Conservation (phyloP, 1,140 invertebrate species). For the Gryllus bimaculatus region DNA sequence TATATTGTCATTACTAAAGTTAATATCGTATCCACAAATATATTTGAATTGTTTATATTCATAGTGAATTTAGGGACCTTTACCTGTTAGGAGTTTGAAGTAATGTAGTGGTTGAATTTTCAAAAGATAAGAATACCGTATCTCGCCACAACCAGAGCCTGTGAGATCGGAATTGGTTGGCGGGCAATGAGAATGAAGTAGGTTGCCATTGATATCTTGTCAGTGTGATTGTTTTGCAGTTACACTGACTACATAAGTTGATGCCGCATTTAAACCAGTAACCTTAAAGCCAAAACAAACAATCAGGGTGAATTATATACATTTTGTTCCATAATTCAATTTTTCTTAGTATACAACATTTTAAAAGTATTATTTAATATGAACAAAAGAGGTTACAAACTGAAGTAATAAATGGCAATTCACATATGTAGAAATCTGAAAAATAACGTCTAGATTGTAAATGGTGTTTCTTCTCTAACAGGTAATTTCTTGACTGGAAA, state of each 20-base stretch:
- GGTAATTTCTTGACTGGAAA: slow-evolving; percentile 9
- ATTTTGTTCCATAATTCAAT: too few species aligned
- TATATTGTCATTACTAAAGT: background rate
- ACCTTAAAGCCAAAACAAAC: background rate
- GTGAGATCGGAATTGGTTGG: background rate
- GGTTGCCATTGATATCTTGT: background rate
- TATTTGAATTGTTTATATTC: background rate
- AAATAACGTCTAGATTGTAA: background rate
- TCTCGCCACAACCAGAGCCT: background rate
- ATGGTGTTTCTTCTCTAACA: background rate
- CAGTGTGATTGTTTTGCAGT: background rate
- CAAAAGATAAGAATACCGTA: background rate
- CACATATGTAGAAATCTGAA: too few species aligned
- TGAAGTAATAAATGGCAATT: too few species aligned
- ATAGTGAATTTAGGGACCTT: background rate
- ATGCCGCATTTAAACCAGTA: background rate
- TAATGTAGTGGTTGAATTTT: background rate
- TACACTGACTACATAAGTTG: background rate
- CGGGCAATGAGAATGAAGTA: background rate
- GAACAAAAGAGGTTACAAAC: too few species aligned
- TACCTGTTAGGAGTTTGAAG: background rate
- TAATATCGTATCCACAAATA: too few species aligned
- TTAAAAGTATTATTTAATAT: too few species aligned
- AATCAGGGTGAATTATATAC: too few species aligned
- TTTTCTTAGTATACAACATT: too few species aligned